Base-by-base conservation (phyloP, 2,888 invertebrate species). In the Syrista parreyssii region DNA sequence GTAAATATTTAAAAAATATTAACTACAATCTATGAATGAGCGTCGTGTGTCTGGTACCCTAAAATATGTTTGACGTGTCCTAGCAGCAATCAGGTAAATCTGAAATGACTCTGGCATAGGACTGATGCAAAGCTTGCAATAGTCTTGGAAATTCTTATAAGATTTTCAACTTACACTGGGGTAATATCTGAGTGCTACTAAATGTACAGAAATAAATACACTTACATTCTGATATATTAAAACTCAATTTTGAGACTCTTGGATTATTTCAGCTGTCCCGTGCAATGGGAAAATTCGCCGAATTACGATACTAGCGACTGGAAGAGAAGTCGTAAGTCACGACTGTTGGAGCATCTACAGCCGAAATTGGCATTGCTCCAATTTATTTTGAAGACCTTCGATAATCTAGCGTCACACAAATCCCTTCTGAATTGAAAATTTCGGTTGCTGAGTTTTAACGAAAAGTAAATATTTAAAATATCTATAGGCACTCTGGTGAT, bases 241-340 rank as follows among this genome's bases (percentile, higher is more conserved):
- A 55, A 55, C 2, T 23, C 0, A 55, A 23, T 55, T 55, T 55
- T 55, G 55, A 55, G 55, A 55, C 23, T 23, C 23, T 23, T 23
- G 23, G 23, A 55, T 55, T 55, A 31, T 74, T 79, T 78, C 73
- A 85, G 85, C 73, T 84, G 84, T 74, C 31, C 78, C 31, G 12
- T 79, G 34, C 33, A 82, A 34, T 85, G 83, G 84, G 75, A 74
- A 1, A 78, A 73, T 40, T 76, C 82, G 11, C 76, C 74, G 12
- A 78, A 30, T 34, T 85, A 81, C 73, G 23, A 55, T 55, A 55
- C 55, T 55, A 55, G 9, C 9, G 74, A 40, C 23, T 32, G 68
- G 1, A 11, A 23, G 31, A 77, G 23, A 35, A 40, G 12, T 73
- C 55, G 68, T 32, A 72, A 55, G 36, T 73, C 76, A 55, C 55